These are phyloP conservation scores for Formica selysi DNA, from an alignment of 1,140 invertebrate species.

Conservation along the genomic window DNA sequence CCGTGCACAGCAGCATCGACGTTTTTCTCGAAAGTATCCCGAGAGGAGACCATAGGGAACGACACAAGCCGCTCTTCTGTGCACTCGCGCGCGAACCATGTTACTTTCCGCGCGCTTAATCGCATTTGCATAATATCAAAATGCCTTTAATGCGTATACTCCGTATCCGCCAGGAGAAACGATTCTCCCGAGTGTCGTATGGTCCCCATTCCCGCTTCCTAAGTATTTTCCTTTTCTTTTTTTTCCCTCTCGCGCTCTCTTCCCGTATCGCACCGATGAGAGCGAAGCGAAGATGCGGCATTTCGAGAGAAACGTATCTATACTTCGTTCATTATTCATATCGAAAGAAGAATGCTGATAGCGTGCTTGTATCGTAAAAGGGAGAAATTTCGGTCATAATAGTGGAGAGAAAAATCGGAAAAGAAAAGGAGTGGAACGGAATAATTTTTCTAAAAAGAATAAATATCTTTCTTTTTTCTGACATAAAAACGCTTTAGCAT, in stretches of 20 bases:
- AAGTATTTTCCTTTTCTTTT: neutral
- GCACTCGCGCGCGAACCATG: conserved; percentile 36
- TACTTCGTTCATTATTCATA: conserved; percentile 49
- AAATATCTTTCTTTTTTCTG: neutral
- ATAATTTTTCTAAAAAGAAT: neutral
- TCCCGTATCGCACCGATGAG: neutral
- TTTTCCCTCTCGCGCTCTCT: neutral
- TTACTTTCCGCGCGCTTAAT: conserved; percentile 76
- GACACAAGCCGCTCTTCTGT: neutral
- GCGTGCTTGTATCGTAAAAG: neutral
- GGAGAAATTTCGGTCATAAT: neutral
- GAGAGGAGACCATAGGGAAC: conserved; percentile 48
- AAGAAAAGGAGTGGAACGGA: too few species aligned
- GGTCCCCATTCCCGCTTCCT: conserved; percentile 46
- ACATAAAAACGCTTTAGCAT: neutral
- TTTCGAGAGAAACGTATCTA: conserved; percentile 25
- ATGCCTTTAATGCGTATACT: conserved; percentile 81
- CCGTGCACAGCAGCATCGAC: conserved; percentile 6
- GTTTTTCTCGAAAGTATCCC: conserved; percentile 49
- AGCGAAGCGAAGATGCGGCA: conserved; percentile 8
- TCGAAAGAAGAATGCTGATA: conserved; percentile 7
- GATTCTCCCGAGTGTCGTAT: conserved; percentile 77
- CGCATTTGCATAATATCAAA: conserved; percentile 85
- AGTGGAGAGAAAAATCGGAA: neutral
- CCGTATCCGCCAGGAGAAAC: conserved; percentile 68